These are phyloP conservation scores for Daphoenositta chrysoptera DNA, from an alignment of 2,113 vertebrate species.

Conservation along the genomic window DNA sequence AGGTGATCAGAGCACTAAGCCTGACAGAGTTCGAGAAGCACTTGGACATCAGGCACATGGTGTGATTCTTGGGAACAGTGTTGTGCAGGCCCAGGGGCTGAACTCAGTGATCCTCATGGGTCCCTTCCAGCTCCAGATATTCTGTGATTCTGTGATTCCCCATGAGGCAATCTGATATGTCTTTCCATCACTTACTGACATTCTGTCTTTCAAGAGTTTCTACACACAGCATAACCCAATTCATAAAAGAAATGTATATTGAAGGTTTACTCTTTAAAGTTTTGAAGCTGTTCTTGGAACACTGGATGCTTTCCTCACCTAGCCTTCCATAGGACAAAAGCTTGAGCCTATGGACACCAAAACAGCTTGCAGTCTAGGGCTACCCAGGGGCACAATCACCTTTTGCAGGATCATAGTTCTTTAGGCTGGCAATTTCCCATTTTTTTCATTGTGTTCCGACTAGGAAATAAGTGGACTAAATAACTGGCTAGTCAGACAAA, in stretches of 20 bases:
- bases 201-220: background rate
- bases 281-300: background rate
- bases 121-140: background rate
- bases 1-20: background rate
- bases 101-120: accelerated
- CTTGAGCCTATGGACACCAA: background rate
- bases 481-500: background rate
- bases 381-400: background rate
- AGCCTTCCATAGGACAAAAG: background rate
- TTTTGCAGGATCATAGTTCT: background rate
- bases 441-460: background rate
- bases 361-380: background rate
- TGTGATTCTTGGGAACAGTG: background rate
- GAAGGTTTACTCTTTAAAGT: background rate
- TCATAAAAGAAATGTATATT: background rate
- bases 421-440: background rate
- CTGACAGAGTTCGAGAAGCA: background rate
- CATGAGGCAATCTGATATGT: background rate
- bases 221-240: background rate
- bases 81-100: background rate
- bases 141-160: background rate
- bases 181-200: background rate
- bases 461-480: background rate
- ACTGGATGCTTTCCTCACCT: background rate
- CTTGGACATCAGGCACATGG: background rate